These are phyloP conservation scores for Tachypleus tridentatus DNA, from an alignment of 1,140 invertebrate species.

Conservation along the genomic window DNA sequence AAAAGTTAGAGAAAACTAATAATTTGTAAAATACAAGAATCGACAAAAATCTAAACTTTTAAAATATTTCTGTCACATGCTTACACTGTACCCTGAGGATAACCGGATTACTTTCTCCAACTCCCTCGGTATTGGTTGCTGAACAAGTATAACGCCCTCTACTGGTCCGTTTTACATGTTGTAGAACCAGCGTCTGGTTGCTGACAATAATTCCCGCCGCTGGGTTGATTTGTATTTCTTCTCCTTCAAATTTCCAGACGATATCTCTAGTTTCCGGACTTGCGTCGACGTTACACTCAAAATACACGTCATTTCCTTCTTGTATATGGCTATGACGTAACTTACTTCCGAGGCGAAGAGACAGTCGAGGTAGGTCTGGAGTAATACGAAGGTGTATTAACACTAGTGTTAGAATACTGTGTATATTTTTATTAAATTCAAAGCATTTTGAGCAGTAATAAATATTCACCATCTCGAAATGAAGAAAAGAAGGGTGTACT, in stretches of 20 bases:
- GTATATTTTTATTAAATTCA: too few species aligned
- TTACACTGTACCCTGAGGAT: conserved; percentile 77
- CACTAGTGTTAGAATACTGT: too few species aligned
- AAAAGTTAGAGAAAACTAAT: too few species aligned
- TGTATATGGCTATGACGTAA: conserved; percentile 57
- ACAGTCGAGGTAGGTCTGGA: conserved; percentile 70
- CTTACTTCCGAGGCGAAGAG: conserved; percentile 49
- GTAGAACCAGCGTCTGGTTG: conserved; percentile 46
- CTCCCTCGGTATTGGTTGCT: conserved; percentile 75
- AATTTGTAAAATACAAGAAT: too few species aligned
- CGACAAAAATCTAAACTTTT: too few species aligned
- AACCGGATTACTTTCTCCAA: conserved; percentile 68
- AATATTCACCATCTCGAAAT: too few species aligned
- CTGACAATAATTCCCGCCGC: conserved; percentile 60
- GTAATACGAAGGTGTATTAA: background rate
- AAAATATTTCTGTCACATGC: conserved; percentile 24
- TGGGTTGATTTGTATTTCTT: conserved; percentile 23
- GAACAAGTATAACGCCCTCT: conserved; percentile 59
- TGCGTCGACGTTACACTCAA: conserved; percentile 74
- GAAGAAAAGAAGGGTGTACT: too few species aligned
- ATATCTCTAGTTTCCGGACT: conserved; percentile 68
- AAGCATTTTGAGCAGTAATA: too few species aligned
- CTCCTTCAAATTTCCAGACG: conserved; percentile 62
- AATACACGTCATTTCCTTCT: conserved; percentile 68
- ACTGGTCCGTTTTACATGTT: conserved; percentile 26